Base-by-base conservation (phyloP, 2,113 vertebrate genomes). In the Heliornis fulica region DNA sequence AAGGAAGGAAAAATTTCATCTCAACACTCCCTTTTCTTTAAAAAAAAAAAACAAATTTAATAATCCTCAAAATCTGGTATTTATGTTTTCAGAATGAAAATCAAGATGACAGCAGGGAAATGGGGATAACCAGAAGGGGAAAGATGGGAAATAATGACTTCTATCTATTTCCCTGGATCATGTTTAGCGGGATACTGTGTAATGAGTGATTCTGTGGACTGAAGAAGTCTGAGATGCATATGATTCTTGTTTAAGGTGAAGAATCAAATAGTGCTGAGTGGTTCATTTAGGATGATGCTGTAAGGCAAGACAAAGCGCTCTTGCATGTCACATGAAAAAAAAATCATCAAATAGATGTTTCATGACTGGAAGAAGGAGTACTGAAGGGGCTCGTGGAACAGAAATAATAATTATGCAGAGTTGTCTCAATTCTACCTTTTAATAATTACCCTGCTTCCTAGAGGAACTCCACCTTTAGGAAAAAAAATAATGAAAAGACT, bases 161-260 rank as follows among this genome's bases (percentile, higher is more conserved):
- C 21, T 71, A 21, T 23, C 38, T 91, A 19, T 66, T 83, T 82
- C 69, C 87, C 23, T 75, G 75, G 53, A 72, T 87, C 41, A 15
- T 3, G 38, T 85, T 87, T 74, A 80, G 45, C 34, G 36, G 76
- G 43, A 25, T 80, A 19, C 36, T 46, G 10, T 69, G 29, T 56
- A 65, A 59, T 68, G 15, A 60, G 40, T 4, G 18, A 0, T 26
- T 85, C 36, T 69, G 46, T 69, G 48, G 11, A 18, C 31, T 70
- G 74, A 79, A 87, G 32, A 34, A 72, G 36, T 61, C 59, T 32
- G 60, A 88, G 50, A 31, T 86, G 34, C 34, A 41, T 75, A 31
- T 76, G 38, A 75, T 91, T 70, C 79, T 83, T 83, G 15, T 93
- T 89, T 86, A 90, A 91, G 85, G 71, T 90, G 46, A 95, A 88